phyloP scores from a whole-genome alignment of 1,140 invertebrate species.

The Drosophila equinoxialis region DNA sequence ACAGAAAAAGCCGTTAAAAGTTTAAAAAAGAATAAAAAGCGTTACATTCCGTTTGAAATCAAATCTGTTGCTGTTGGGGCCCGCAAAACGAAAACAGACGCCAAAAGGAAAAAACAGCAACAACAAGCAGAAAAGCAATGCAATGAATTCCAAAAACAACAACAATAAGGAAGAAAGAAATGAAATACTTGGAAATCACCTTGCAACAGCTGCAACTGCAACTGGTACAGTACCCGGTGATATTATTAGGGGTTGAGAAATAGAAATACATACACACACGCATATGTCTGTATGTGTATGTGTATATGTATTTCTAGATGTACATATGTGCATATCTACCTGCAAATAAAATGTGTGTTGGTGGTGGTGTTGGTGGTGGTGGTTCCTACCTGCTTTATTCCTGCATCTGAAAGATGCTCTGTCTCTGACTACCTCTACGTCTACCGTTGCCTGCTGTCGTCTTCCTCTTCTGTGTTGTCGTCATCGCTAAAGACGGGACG shows the following conservation, averaged over 20 bases:
- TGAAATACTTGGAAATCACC: slow-evolving; percentile 70
- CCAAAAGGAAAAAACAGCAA: slow-evolving; percentile 15
- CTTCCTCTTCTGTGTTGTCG: not conserved
- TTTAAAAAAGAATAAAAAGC: slow-evolving; percentile 35
- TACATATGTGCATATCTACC: slow-evolving; percentile 75
- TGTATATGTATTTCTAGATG: slow-evolving; percentile 31
- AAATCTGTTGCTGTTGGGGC: slow-evolving; percentile 9
- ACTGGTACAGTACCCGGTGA: slow-evolving; percentile 65
- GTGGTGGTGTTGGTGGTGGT: slow-evolving; percentile 51
- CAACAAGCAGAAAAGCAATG: slow-evolving; percentile 13
- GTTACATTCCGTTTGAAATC: slow-evolving; percentile 34
- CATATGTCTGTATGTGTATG: slow-evolving; percentile 3
- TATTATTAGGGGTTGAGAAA: slow-evolving; percentile 68
- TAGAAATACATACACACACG: slow-evolving; percentile 46
- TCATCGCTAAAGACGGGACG: not conserved
- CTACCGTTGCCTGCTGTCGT: slow-evolving; percentile 26
- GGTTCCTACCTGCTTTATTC: slow-evolving; percentile 44
- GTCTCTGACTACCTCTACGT: not conserved
- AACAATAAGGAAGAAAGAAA: slow-evolving; percentile 23
- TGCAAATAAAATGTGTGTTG: slow-evolving; percentile 58
- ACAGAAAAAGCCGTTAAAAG: slow-evolving; percentile 47
- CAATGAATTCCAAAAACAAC: slow-evolving; percentile 31
- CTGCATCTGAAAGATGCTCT: slow-evolving; percentile 43
- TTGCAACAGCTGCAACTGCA: slow-evolving; percentile 76
- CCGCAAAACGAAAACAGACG: too few species aligned